A percentile compares a stretch with the other conserved stretches of the same genome.
Conservation (phyloP, 2,888 invertebrate species). For the Tetramorium bicarinatum region DNA sequence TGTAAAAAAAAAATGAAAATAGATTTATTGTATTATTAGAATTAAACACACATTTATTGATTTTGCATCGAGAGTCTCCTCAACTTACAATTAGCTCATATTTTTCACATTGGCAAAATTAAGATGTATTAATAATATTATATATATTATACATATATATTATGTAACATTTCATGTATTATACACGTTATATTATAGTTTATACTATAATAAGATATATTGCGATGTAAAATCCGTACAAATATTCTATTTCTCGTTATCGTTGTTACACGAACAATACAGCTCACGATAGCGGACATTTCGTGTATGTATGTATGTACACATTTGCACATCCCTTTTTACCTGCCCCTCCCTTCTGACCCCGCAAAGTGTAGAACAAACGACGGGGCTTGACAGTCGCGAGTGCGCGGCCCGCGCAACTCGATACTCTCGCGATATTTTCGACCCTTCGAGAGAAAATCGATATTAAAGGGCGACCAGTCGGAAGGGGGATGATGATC, state of each 20-base stretch:
- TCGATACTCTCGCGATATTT: conserved; percentile 50
- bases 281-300: conserved; percentile 5
- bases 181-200: neutral
- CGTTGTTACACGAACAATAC: conserved; percentile 22
- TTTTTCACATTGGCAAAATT: neutral
- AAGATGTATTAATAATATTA: neutral
- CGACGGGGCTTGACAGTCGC: conserved; percentile 44
- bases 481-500: neutral
- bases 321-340: conserved; percentile 13
- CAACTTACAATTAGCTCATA: neutral
- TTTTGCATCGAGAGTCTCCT: neutral
- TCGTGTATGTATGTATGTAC: neutral
- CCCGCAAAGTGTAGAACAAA: conserved; percentile 41
- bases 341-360: neutral
- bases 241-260: neutral
- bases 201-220: neutral
- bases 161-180: neutral
- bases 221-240: neutral
- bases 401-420: conserved; percentile 37
- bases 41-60: too few species aligned
- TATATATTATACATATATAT: too few species aligned
- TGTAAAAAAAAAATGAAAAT: too few species aligned
- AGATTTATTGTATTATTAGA: too few species aligned
- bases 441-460: conserved; percentile 50
- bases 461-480: conserved; percentile 47